A percentile compares a stretch with the other conserved stretches of the same genome.
These are phyloP conservation scores for Corella eumyota DNA, from an alignment of 23 tunicate species.

Conservation along the genomic window DNA sequence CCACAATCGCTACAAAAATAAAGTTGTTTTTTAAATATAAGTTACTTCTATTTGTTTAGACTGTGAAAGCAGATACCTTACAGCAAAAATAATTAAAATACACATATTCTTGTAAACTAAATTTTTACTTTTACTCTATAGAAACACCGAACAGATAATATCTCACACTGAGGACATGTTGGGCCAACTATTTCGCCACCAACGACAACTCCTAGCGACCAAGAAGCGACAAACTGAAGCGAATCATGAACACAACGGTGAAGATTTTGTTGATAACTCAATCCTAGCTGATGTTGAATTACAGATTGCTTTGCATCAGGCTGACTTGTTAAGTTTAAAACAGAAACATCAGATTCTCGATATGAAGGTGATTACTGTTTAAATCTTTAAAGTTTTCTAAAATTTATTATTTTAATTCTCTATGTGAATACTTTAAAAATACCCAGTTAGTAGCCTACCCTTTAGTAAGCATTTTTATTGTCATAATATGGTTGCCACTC, in stretches of 20 bases:
- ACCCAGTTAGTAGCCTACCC: not conserved
- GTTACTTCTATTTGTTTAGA: too few relatives aligned
- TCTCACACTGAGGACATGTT: slow-evolving; percentile 26
- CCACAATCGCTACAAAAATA: too few relatives aligned
- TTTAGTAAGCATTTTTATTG: not conserved
- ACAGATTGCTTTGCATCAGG: slow-evolving; percentile 39
- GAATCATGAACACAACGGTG: not conserved
- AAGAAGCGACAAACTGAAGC: slow-evolving; percentile 2
- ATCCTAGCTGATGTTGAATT: slow-evolving; percentile 29
- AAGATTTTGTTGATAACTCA: slow-evolving; percentile 2
- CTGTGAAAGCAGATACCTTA: too few relatives aligned
- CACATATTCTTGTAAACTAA: too few relatives aligned
- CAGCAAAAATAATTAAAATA: too few relatives aligned
- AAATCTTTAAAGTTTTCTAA: too few relatives aligned
- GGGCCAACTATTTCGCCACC: slow-evolving; percentile 46
- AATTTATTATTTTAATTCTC: too few relatives aligned
- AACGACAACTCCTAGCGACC: slow-evolving; percentile 20
- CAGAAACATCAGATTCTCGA: slow-evolving; percentile 38
- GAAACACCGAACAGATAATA: slow-evolving; percentile 27
- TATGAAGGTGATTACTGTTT: slow-evolving; percentile 53
- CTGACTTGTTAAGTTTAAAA: slow-evolving; percentile 30
- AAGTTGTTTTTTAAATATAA: too few relatives aligned
- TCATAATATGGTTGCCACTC: too few relatives aligned
- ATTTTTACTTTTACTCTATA: too few relatives aligned
- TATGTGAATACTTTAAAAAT: too few relatives aligned